A percentile compares a stretch with the other conserved stretches of the same genome.
Evolutionary conservation across 53 echinoderm and acorn worm genomes (phyloP).

Genomic region (Glandiceps talaboti): DNA sequence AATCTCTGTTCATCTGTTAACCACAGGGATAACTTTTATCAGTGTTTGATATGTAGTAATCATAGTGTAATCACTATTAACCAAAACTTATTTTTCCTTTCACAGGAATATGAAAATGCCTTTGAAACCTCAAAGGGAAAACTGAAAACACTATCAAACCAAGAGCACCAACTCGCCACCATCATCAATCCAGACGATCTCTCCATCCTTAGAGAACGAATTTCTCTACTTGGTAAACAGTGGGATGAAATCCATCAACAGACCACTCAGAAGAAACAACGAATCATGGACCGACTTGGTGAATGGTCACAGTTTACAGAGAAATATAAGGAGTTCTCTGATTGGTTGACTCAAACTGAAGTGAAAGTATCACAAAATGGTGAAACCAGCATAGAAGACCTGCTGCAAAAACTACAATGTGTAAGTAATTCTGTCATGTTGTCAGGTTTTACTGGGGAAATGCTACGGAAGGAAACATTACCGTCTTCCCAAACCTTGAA

Average conservation of each 20-base stretch:
- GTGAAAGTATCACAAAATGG: conserved; percentile 80
- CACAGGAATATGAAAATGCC: conserved; percentile 75
- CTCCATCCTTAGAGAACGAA: conserved; percentile 84
- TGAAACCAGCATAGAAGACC: conserved; percentile 90
- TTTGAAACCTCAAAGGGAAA: conserved; percentile 47
- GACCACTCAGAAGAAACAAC: conserved; percentile 67
- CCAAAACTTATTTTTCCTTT: too few relatives aligned
- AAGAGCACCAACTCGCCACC: conserved; percentile 43
- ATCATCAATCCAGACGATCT: conserved; percentile 79
- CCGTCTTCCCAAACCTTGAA: too few relatives aligned
- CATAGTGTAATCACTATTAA: too few relatives aligned
- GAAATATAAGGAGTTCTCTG: conserved; percentile 77
- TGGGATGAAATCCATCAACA: conserved; percentile 84
- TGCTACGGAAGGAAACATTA: too few relatives aligned
- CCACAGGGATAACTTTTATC: too few relatives aligned
- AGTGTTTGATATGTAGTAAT: too few relatives aligned
- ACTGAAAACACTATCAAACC: conserved; percentile 57
- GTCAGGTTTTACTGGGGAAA: too few relatives aligned
- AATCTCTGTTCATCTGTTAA: too few relatives aligned
- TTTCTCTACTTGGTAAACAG: conserved; percentile 75
- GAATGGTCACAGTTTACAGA: conserved; percentile 70
- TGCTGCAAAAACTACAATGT: conserved; percentile 66
- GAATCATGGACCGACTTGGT: conserved; percentile 70
- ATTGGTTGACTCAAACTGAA: conserved; percentile 96
- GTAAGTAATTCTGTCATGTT: conserved; percentile 34